These are phyloP conservation scores for Caenorhabditis afra DNA, from an alignment of 2,888 invertebrate species.

Conservation along the genomic window DNA sequence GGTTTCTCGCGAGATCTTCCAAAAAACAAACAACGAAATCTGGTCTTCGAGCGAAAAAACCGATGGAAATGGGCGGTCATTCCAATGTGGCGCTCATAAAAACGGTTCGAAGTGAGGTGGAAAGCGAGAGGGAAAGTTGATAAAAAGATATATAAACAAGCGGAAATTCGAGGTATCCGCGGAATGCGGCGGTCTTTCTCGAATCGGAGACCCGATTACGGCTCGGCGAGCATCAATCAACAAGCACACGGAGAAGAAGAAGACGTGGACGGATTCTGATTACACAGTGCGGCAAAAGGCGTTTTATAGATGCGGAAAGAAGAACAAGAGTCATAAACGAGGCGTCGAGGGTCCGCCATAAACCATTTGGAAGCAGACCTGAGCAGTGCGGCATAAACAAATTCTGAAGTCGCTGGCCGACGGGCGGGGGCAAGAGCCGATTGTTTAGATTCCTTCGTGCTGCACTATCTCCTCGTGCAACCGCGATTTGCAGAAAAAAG, in stretches of 20 bases:
- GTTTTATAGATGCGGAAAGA: constrained; percentile 15
- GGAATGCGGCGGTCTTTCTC: neutral
- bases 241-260: too few relatives aligned
- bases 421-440: neutral
- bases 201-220: constrained; percentile 17
- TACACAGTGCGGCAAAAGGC: constrained; percentile 24
- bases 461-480: constrained; percentile 40
- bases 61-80: neutral
- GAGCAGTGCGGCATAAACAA: constrained; percentile 36
- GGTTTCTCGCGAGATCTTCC: constrained; percentile 4
- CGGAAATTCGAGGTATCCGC: constrained; percentile 11
- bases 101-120: constrained; percentile 25
- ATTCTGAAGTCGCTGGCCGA: neutral
- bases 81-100: constrained; percentile 21
- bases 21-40: constrained; percentile 15
- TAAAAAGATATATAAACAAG: constrained; percentile 35
- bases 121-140: constrained; percentile 42
- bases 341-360: constrained; percentile 10
- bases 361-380: constrained; percentile 39
- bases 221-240: constrained; percentile 20
- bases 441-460: constrained; percentile 42
- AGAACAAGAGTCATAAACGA: constrained; percentile 55
- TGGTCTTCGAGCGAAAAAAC: constrained; percentile 5
- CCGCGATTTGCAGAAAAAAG: neutral
- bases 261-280: constrained; percentile 19